Conservation (phyloP, 2,888 invertebrate species). For the Odiellus spinosus region DNA sequence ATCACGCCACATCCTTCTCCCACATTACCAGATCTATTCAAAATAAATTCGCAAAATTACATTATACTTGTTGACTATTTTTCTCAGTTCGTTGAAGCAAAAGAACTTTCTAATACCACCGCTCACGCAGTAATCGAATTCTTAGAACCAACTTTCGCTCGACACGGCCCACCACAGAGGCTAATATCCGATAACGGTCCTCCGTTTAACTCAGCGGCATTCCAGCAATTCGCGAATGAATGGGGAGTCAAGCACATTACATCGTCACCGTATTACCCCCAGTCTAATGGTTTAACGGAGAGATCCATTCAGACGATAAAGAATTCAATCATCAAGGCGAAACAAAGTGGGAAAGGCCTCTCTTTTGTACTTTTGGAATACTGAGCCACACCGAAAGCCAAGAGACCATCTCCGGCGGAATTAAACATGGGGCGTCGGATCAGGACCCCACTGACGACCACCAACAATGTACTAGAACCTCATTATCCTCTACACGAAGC, state of each 20-base stretch:
- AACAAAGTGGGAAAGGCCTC: not conserved
- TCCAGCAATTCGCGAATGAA: not conserved
- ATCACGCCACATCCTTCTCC: not conserved
- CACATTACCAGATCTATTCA: slow-evolving; percentile 2
- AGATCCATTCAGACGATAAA: slow-evolving; percentile 1
- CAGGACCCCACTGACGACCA: too few species aligned
- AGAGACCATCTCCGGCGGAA: too few species aligned
- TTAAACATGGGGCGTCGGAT: too few species aligned
- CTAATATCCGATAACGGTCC: slow-evolving; percentile 1
- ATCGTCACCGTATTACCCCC: slow-evolving; percentile 2
- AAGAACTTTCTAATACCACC: slow-evolving; percentile 1
- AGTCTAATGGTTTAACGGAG: slow-evolving; percentile 2
- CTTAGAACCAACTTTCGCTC: slow-evolving; percentile 4
- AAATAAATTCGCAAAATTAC: not conserved
- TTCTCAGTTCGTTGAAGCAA: slow-evolving; percentile 3
- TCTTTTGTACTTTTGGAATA: slow-evolving; percentile 5
- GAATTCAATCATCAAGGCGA: slow-evolving; percentile 2
- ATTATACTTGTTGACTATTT: slow-evolving; percentile 6
- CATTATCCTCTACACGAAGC: too few species aligned
- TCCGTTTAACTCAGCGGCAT: slow-evolving; percentile 1
- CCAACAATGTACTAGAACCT: too few species aligned
- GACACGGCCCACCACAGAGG: slow-evolving; percentile 1
- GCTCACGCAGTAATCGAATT: slow-evolving; percentile 3
- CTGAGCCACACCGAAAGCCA: not conserved
- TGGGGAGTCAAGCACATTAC: slow-evolving; percentile 1